Evolutionary conservation across 1,140 invertebrate species (phyloP).

Genomic region (Lordiphosa collinella): DNA sequence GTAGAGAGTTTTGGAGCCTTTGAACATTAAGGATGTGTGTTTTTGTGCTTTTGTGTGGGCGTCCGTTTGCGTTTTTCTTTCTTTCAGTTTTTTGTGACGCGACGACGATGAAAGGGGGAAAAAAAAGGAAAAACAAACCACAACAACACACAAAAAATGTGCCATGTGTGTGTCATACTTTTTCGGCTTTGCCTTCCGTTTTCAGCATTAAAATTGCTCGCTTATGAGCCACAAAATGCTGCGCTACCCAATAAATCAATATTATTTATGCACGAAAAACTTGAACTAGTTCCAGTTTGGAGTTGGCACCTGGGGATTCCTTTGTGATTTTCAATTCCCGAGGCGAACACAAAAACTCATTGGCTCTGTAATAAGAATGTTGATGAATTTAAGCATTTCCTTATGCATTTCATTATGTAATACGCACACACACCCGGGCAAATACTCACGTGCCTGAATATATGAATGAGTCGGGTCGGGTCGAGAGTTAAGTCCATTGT

Average conservation of each 20-base stretch:
- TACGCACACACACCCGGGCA: conserved; percentile 18
- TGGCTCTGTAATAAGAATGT: conserved; percentile 53
- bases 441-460: conserved; percentile 35
- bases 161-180: conserved; percentile 47
- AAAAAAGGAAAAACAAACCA: neutral
- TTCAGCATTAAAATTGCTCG: conserved; percentile 49
- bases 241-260: conserved; percentile 70
- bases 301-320: neutral
- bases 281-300: conserved; percentile 56
- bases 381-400: conserved; percentile 67
- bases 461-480: conserved; percentile 60
- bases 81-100: conserved; percentile 23
- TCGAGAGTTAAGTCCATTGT: conserved; percentile 57
- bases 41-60: conserved; percentile 25
- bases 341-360: conserved; percentile 49
- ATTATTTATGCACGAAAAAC: conserved; percentile 70
- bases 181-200: conserved; percentile 27
- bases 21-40: conserved; percentile 42
- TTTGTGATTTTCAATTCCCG: conserved; percentile 29
- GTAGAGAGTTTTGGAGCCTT: conserved; percentile 30
- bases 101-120: conserved; percentile 36
- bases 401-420: conserved; percentile 57
- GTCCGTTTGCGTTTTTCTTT: conserved; percentile 30
- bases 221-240: conserved; percentile 72
- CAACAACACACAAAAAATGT: conserved; percentile 23